Percentiles rank a stretch among this genome's conserved stretches.
Evolutionary conservation across 2,888 invertebrate genomes (phyloP).

Genomic region (Neoaliturus tenellus): DNA sequence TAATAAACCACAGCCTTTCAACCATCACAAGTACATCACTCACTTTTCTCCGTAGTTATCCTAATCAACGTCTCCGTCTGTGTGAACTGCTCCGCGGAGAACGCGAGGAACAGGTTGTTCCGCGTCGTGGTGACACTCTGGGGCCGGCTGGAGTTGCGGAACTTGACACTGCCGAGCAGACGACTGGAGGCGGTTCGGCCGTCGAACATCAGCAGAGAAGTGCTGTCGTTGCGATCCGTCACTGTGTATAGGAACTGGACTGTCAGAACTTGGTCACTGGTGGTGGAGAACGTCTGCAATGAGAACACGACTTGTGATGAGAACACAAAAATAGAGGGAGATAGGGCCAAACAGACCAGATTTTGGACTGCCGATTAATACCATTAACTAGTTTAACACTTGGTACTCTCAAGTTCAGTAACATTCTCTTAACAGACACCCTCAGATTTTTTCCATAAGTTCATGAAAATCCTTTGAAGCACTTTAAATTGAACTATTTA

Average conservation of each 20-base stretch:
- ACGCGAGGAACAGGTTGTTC: slow-evolving; percentile 87
- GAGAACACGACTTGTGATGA: too few relatives aligned
- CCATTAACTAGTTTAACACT: too few relatives aligned
- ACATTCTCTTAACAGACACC: too few relatives aligned
- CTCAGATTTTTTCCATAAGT: too few relatives aligned
- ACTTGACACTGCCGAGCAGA: slow-evolving; percentile 81
- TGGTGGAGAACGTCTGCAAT: slow-evolving; percentile 82
- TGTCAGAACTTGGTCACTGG: slow-evolving; percentile 87
- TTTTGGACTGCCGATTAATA: too few relatives aligned
- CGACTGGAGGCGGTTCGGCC: slow-evolving; percentile 83
- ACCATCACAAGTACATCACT: too few relatives aligned
- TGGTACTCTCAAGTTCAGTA: too few relatives aligned
- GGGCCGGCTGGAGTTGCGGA: slow-evolving; percentile 91
- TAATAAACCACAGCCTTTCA: too few relatives aligned
- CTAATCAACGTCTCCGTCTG: slow-evolving; percentile 87
- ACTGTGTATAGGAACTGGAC: slow-evolving; percentile 89
- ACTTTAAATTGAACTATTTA: too few relatives aligned
- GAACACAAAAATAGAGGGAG: too few relatives aligned
- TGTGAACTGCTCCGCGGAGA: slow-evolving; percentile 83
- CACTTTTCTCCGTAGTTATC: slow-evolving; percentile 84
- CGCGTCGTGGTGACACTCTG: slow-evolving; percentile 91
- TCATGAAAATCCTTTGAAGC: too few relatives aligned
- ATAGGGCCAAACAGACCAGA: too few relatives aligned
- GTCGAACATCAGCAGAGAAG: slow-evolving; percentile 86
- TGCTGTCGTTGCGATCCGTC: slow-evolving; percentile 85